Percentiles rank a stretch among this genome's conserved stretches.
Conservation (phyloP, 2,113 vertebrate species). For the Lipotes vexillifer region DNA sequence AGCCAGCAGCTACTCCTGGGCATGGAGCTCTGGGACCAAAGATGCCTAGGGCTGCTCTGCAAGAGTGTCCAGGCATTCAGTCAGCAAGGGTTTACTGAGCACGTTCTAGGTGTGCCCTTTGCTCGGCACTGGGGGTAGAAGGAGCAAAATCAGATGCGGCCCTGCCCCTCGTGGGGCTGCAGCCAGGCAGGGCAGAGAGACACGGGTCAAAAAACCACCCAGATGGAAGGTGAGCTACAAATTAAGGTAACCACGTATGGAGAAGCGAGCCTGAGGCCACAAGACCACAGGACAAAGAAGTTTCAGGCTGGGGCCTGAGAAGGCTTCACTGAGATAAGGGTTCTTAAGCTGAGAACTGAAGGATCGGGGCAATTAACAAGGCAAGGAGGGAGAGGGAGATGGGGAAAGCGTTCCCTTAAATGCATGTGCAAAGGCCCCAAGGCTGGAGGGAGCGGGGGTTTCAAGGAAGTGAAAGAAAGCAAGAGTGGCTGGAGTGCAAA, state of each 20-base stretch:
- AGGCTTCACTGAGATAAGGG: background rate
- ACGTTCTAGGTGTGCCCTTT: background rate
- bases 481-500: background rate
- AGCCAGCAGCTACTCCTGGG: background rate
- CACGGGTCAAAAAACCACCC: background rate
- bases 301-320: background rate
- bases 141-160: background rate
- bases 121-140: background rate
- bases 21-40: background rate
- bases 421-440: background rate
- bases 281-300: too few species aligned
- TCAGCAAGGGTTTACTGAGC: background rate
- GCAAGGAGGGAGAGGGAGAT: background rate
- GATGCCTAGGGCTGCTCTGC: background rate
- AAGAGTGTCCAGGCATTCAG: background rate
- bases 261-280: background rate
- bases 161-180: background rate
- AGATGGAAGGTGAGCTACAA: background rate
- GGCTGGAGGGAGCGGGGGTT: background rate
- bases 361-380: background rate
- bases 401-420: background rate
- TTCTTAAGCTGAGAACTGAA: background rate
- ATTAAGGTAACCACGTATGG: fast-evolving
- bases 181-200: background rate
- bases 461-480: background rate